Evolutionary conservation across 1,140 invertebrate species (phyloP), one percentile per base, ranked within the genome.

Genomic region (Microplitis mediator): DNA sequence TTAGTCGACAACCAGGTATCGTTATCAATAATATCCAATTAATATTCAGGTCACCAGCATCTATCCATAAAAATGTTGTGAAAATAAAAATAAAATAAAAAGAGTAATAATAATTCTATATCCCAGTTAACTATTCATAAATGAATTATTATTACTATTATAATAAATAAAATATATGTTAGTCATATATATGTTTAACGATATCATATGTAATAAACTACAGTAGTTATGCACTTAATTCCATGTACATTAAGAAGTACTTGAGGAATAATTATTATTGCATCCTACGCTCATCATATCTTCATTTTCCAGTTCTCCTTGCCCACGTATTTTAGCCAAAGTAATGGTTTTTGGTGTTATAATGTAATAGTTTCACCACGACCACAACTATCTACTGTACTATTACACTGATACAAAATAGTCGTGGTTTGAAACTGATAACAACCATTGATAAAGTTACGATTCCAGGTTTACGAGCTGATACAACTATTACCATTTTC

Each of bases 231-330:
- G 39, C 39, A 45, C 39, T 45, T 45, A 45, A 45, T 45, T 45
- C 39, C 39, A 6, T 9, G 39, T 45, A 45, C 39, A 45, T 45
- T 50, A 39, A 66, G 68, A 63, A 50, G 63, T 51, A 51, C 45
- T 65, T 50, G 31, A 31, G 35, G 35, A 65, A 65, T 65, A 65
- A 45, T 45, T 45, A 65, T 65, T 51, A 65, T 23, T 63, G 35
- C 63, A 51, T 51, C 39, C 31, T 51, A 13, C 45, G 39, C 31
- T 14, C 23, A 65, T 65, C 39, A 65, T 65, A 65, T 65, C 63
- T 65, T 51, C 63, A 65, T 65, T 65, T 65, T 51, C 39, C 63
- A 65, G 35, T 16, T 35, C 35, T 63, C 16, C n/a, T 54, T n/a
- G 16, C 4, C n/a, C 16, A n/a, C 23, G 39, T 52, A 51, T 60